Base-by-base conservation (phyloP, 2,797 vertebrate species). In the Intellagama lesueurii region DNA sequence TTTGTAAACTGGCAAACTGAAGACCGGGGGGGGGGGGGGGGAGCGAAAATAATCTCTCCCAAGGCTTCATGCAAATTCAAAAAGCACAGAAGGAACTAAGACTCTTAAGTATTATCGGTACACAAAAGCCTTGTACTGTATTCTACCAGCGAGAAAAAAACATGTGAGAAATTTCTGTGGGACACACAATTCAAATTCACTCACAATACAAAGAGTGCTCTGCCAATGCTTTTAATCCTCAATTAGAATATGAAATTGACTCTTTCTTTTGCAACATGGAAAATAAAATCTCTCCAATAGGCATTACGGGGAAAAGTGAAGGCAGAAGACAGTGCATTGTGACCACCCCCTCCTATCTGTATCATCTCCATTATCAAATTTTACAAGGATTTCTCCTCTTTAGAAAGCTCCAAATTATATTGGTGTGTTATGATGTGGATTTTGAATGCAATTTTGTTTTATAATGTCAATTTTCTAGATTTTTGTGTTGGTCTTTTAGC, bases 371-470 rank as follows among this genome's bases (percentile, higher is more conserved):
- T 24, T 32, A 28, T 28, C 35, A 81, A 32, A n/a, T 5, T 12
- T 47, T 70, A 86, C 24, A 86, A 30, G 24, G 24, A 68, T 77
- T 40, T 69, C 56, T 49, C 56, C 16, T 7, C 30, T 32, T 60
- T 47, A 70, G 77, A 85, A n/a, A 56, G 49, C 19, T 79, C 47
- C 56, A 47, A 85, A 86, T 35, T 40, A 73, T 56, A 12, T 11
- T 30, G 75, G 24, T 70, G 32, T n/a, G 49, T 60, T 30, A 69
- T 78, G 47, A 64, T 79, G 49, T 80, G 68, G 26, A 80, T 7
- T 68, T n/a, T 28, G 66, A 70, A 47, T 78, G 64, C 32, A 69
- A 78, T 83, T 77, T 78, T 83, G 49, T 84, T 79, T 82, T 30
- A 30, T 19, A 70, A 47, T 69, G 87, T 35, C 24, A 64, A 26